Evolutionary conservation across 35 echinoderm and acorn worm genomes (phyloP).

Genomic region (Ophiothrix spiculata): DNA sequence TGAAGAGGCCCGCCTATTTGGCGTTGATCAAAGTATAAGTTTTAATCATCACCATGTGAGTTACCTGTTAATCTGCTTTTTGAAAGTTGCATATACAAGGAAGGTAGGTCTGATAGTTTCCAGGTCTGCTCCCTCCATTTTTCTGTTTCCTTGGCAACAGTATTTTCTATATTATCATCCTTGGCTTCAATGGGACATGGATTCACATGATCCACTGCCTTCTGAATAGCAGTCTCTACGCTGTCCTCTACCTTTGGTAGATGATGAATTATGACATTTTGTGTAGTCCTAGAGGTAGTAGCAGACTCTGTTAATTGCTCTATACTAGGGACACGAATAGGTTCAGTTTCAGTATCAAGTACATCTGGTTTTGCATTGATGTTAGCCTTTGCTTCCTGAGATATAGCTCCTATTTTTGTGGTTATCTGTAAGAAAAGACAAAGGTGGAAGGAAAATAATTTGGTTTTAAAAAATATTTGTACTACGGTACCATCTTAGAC

Average conservation of each 20-base stretch:
- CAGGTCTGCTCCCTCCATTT: slow-evolving; percentile 64
- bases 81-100: slow-evolving; percentile 83
- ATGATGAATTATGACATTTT: slow-evolving; percentile 1
- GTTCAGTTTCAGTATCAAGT: too few species aligned
- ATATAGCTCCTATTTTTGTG: too few species aligned
- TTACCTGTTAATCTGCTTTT: slow-evolving; percentile 93
- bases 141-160: not conserved
- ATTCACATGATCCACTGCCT: slow-evolving; percentile 46
- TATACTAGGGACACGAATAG: too few species aligned
- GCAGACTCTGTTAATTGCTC: not conserved
- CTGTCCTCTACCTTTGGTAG: not conserved
- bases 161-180: slow-evolving; percentile 78
- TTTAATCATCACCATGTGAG: too few species aligned
- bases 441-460: too few species aligned
- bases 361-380: too few species aligned
- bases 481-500: too few species aligned
- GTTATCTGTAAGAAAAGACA: too few species aligned
- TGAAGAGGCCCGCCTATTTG: too few species aligned
- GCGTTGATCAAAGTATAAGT: too few species aligned
- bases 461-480: too few species aligned
- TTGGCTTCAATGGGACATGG: slow-evolving; percentile 97
- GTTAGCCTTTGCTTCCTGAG: too few species aligned
- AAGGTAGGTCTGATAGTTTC: slow-evolving; percentile 60
- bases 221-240: slow-evolving; percentile 61
- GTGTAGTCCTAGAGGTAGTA: not conserved